Conservation (phyloP, 1,140 invertebrate species). For the Littorina saxatilis region DNA sequence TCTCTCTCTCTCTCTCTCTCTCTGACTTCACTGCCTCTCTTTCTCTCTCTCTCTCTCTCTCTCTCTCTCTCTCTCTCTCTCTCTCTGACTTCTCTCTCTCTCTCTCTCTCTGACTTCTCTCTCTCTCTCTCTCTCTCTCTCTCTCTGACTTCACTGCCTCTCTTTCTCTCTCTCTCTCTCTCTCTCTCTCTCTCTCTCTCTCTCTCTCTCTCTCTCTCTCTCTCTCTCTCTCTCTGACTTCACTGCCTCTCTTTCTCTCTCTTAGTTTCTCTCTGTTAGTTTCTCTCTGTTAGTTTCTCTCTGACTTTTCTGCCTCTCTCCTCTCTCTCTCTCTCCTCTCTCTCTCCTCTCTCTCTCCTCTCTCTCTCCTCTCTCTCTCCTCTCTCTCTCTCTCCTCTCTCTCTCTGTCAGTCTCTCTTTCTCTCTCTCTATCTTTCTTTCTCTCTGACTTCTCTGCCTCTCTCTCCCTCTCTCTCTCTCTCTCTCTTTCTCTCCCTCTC, state of each 20-base stretch:
- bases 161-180: neutral
- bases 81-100: neutral
- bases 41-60: neutral
- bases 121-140: slow-evolving; percentile 2
- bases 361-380: neutral
- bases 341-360: neutral
- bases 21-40: neutral
- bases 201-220: neutral
- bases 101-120: neutral
- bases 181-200: neutral
- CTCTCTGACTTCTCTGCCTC: no score
- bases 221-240: neutral
- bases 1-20: slow-evolving; percentile 17
- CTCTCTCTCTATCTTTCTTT: neutral
- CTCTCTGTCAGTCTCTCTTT: no score
- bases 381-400: no score
- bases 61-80: slow-evolving; percentile 10
- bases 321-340: neutral
- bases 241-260: neutral
- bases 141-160: neutral
- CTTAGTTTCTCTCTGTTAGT: neutral
- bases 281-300: neutral
- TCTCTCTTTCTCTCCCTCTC: no score
- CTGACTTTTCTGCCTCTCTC: neutral
- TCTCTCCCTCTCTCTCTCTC: no score